phyloP scores from a whole-genome alignment of 1,140 invertebrate genomes.

The Neodiprion virginianus region DNA sequence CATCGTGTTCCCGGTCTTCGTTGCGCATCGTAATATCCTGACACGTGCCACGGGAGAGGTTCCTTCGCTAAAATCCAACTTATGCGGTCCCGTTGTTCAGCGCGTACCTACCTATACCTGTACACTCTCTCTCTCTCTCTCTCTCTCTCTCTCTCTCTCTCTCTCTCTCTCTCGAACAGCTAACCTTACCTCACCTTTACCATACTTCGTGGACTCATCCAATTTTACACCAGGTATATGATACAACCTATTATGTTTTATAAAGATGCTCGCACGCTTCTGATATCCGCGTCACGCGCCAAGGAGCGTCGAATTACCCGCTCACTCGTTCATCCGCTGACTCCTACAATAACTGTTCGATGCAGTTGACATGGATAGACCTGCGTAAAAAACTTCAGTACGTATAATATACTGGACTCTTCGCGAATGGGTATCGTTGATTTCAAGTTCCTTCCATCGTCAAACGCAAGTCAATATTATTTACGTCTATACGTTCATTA shows the following conservation, averaged over 20 bases:
- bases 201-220: constrained; percentile 19
- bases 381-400: no score
- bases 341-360: background rate
- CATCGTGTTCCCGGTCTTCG: no score
- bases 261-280: constrained; percentile 20
- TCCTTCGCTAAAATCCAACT: background rate
- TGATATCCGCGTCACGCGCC: constrained; percentile 29
- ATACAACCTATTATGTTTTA: constrained; percentile 36
- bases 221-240: constrained; percentile 32
- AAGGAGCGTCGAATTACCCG: constrained; percentile 1
- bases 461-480: no score
- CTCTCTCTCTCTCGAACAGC: constrained; percentile 11
- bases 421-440: no score
- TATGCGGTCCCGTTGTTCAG: constrained; percentile 27
- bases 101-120: constrained; percentile 11
- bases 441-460: no score
- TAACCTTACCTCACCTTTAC: background rate
- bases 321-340: background rate
- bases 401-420: no score
- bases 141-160: constrained; percentile 17
- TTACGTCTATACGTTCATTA: no score
- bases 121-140: constrained; percentile 17
- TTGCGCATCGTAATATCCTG: constrained; percentile 29
- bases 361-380: background rate
- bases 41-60: constrained; percentile 34